Conservation (phyloP, 1,140 invertebrate species). For the Xylocopa sonorina region DNA sequence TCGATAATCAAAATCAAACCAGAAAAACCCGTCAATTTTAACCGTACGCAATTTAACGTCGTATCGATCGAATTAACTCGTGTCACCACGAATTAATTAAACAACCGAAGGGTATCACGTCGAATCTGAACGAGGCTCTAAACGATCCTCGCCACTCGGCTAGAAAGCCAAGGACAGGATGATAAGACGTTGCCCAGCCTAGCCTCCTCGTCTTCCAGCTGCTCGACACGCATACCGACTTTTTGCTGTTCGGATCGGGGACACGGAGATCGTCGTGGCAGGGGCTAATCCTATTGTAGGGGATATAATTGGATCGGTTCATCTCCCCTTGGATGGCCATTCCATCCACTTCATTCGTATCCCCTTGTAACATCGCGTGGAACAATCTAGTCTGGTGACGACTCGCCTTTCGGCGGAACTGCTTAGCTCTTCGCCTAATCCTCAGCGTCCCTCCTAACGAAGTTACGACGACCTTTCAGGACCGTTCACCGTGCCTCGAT, state of each 20-base stretch:
- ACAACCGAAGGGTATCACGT: too few relatives aligned
- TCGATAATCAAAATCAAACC: too few relatives aligned
- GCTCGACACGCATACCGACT: constrained; percentile 44
- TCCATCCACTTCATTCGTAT: constrained; percentile 68
- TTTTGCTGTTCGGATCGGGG: constrained; percentile 56
- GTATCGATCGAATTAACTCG: too few relatives aligned
- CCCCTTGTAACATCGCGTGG: constrained; percentile 51
- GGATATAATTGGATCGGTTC: constrained; percentile 72
- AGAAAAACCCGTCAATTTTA: too few relatives aligned
- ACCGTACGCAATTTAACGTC: too few relatives aligned
- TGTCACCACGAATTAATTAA: too few relatives aligned
- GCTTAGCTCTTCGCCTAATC: constrained; percentile 68
- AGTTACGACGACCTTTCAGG: constrained; percentile 61
- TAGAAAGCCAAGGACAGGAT: constrained; percentile 60
- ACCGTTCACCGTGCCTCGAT: constrained; percentile 41
- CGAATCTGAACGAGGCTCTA: too few relatives aligned
- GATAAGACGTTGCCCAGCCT: constrained; percentile 62
- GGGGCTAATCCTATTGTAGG: constrained; percentile 70
- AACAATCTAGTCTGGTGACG: constrained; percentile 61
- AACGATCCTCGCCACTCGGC: too few relatives aligned
- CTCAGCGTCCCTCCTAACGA: constrained; percentile 59
- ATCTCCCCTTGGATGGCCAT: background rate
- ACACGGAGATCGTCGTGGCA: constrained; percentile 39
- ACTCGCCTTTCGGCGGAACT: constrained; percentile 67
- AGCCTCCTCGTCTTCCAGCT: too few relatives aligned